Base-by-base conservation (phyloP, 2,888 invertebrate genomes). In the Cephalotes varians region DNA sequence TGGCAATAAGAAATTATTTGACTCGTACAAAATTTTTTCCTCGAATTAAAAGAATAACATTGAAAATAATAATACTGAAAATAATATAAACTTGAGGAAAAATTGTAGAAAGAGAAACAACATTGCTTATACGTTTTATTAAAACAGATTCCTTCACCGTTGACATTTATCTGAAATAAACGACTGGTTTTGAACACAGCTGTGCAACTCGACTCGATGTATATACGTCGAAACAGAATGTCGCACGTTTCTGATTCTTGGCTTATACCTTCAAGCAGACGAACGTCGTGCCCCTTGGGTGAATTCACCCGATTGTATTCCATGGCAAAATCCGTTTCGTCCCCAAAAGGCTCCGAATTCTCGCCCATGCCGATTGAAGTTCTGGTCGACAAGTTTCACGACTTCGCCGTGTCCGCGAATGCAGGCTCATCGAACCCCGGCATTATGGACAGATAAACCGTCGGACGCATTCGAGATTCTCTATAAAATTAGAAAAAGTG, bases 281-380 rank as follows among this genome's bases (percentile, higher is more conserved):
- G 44, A 62, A 60, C 25, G 6, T 80, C 28, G 21, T 60, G 44
- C 25, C 69, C 64, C 47, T 37, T 5, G 21, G 25, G 10, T 0
- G n/a, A 76, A 40, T 83, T 51, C 10, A 12, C 12, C 7, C 67
- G 31, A 51, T 81, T 60, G 7, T 40, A n/a, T 49, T 60, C 56
- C 47, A 65, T 56, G 1, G 40, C 18, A 56, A 31, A n/a, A 10
- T 28, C 25, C 21, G 44, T 58, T 31, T 62, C 71, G 2, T 80
- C 25, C 7, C 1, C 28, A n/a, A 47, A 34, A n/a, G 40, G 49
- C 15, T 82, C 69, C 3, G 69, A 82, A 56, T 64, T 85, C 49
- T 82, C 86, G 28, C 80, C 83, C 89, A 89, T 89, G 40, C 82
- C 83, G 40, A 71, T 60, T 9, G 69, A 73, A 44, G 3, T 7